These are phyloP conservation scores for Anarsia innoxiella DNA, from an alignment of 2,888 invertebrate species.

Conservation along the genomic window DNA sequence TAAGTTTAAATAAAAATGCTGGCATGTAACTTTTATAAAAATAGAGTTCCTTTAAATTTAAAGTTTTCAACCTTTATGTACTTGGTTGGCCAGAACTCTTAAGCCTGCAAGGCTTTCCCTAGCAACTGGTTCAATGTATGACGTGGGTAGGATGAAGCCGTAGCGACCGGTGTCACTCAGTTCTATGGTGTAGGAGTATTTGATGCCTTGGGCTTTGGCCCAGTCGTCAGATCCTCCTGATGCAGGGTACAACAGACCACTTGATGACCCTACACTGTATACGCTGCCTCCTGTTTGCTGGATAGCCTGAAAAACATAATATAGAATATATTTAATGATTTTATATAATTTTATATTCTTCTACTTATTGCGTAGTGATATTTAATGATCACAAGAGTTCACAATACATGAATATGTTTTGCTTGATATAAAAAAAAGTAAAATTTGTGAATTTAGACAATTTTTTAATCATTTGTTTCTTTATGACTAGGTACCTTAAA, in stretches of 20 bases:
- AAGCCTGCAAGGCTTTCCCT: conserved; percentile 84
- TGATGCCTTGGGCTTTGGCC: conserved; percentile 90
- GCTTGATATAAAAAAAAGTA: no score
- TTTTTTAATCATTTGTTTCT: no score
- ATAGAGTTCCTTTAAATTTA: neutral
- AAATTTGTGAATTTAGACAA: no score
- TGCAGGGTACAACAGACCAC: conserved; percentile 85
- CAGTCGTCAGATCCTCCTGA: conserved; percentile 92
- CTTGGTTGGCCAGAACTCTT: conserved; percentile 69
- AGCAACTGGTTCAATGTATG: conserved; percentile 83
- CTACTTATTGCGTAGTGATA: no score
- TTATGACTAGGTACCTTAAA: no score
- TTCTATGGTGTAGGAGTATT: conserved; percentile 93
- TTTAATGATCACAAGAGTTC: no score
- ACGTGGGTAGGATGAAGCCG: conserved; percentile 91
- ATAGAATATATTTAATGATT: neutral
- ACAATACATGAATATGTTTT: no score
- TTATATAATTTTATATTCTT: neutral
- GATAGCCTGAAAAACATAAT: conserved; percentile 70
- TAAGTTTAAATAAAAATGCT: neutral
- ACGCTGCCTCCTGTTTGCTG: conserved; percentile 72
- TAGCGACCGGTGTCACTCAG: conserved; percentile 88
- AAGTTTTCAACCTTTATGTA: conserved; percentile 26
- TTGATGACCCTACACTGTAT: conserved; percentile 86
- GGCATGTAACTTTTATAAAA: neutral